Conservation (phyloP, 2,797 vertebrate species). For the Acridotheres tristis region DNA sequence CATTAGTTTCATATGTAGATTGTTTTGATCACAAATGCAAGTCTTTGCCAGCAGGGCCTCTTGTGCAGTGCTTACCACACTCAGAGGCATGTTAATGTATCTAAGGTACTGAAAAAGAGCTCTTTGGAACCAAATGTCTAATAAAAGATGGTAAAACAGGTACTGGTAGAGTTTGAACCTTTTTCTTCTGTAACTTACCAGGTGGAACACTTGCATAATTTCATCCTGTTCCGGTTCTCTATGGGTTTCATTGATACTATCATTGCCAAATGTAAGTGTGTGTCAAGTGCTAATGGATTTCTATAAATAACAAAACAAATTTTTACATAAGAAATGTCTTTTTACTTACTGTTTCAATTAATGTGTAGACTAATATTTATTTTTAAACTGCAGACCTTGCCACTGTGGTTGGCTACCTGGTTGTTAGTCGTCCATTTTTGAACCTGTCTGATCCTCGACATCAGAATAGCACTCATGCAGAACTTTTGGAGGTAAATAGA, state of each 20-base stretch:
- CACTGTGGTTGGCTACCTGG: conserved; percentile 95
- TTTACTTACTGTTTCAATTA: neutral
- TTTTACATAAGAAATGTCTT: neutral
- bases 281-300: neutral
- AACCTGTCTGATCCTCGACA: conserved; percentile 85
- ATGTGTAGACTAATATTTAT: neutral
- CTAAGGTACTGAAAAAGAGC: neutral
- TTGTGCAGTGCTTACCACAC: neutral
- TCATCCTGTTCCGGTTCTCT: conserved; percentile 97
- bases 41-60: neutral
- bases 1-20: neutral
- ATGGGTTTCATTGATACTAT: conserved; percentile 98
- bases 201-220: conserved; percentile 96
- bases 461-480: conserved; percentile 86
- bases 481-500: conserved; percentile 89
- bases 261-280: conserved; percentile 94
- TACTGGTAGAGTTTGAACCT: neutral
- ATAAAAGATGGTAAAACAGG: neutral
- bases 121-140: neutral
- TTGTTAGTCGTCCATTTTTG: conserved; percentile 94
- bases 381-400: conserved; percentile 85
- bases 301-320: neutral
- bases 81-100: neutral
- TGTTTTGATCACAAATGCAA: neutral
- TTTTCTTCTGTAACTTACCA: conserved; percentile 63